Conservation (phyloP, 2,888 invertebrate species). For the Archaeoteleia sp. region DNA sequence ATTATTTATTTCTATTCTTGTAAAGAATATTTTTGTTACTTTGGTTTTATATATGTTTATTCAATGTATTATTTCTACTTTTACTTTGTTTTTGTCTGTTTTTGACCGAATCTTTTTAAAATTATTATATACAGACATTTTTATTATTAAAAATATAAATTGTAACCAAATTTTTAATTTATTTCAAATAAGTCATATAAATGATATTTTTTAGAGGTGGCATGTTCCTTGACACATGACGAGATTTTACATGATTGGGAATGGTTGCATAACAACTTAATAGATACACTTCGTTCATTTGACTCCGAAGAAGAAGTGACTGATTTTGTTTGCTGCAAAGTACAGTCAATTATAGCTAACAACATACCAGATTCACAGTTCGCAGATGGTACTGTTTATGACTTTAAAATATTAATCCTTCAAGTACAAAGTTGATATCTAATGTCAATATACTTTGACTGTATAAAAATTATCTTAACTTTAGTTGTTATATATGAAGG, state of each 20-base stretch:
- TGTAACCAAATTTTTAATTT: neutral
- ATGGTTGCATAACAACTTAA: constrained; percentile 92
- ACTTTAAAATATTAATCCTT: no score
- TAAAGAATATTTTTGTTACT: no score
- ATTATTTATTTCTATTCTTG: neutral
- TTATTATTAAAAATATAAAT: constrained; percentile 22
- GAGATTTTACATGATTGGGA: constrained; percentile 96
- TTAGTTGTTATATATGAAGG: no score
- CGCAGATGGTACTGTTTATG: constrained; percentile 75
- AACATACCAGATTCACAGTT: constrained; percentile 79
- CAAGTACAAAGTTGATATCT: no score
- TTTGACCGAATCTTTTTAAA: no score
- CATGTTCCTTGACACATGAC: constrained; percentile 88
- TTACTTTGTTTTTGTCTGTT: no score
- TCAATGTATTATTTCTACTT: no score
- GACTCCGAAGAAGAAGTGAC: constrained; percentile 96
- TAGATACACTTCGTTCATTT: constrained; percentile 90
- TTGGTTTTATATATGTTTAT: no score
- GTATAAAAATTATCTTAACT: constrained; percentile 12
- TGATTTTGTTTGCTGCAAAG: constrained; percentile 96
- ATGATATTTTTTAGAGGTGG: constrained; percentile 81
- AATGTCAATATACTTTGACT: neutral
- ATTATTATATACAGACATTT: no score
- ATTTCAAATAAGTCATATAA: neutral
- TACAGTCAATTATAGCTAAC: constrained; percentile 93